Percentiles rank a stretch among this genome's conserved stretches.
These are phyloP conservation scores for Rhinatrema bivittatum DNA, from an alignment of 2,797 vertebrate species.

Conservation along the genomic window DNA sequence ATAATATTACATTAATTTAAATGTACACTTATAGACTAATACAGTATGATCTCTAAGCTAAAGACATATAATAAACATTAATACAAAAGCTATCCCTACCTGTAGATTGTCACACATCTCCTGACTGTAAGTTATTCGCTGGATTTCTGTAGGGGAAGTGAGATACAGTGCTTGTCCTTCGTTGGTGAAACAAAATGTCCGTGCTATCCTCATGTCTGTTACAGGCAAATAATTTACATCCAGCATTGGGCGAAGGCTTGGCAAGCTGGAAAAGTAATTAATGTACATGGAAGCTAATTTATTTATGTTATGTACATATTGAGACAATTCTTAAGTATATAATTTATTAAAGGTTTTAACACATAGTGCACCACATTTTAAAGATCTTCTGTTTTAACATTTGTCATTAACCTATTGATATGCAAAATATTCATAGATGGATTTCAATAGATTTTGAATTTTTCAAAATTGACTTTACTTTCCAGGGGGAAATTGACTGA, in stretches of 20 bases:
- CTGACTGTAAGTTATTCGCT: conserved; percentile 94
- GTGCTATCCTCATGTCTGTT: conserved; percentile 95
- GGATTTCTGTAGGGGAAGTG: conserved; percentile 94
- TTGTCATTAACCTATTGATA: too few species aligned
- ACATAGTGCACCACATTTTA: not conserved
- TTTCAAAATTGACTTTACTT: too few species aligned
- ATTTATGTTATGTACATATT: too few species aligned
- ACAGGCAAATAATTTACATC: conserved; percentile 90
- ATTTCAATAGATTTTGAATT: too few species aligned
- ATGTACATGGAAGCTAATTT: not conserved
- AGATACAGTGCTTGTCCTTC: conserved; percentile 92
- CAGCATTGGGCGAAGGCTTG: conserved; percentile 90
- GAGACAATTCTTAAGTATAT: not conserved
- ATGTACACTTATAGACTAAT: too few species aligned
- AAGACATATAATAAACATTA: too few species aligned
- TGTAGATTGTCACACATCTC: conserved; percentile 95
- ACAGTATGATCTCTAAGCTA: too few species aligned
- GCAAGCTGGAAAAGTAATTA: conserved; percentile 66
- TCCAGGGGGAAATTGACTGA: too few species aligned
- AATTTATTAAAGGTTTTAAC: not conserved
- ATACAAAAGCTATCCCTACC: conserved; percentile 65
- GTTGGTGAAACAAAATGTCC: conserved; percentile 94
- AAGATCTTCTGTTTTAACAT: too few species aligned
- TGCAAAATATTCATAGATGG: too few species aligned
- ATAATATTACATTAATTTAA: too few species aligned